These are phyloP conservation scores for Drosophila leonis DNA, from an alignment of 2,888 invertebrate species.

Conservation along the genomic window DNA sequence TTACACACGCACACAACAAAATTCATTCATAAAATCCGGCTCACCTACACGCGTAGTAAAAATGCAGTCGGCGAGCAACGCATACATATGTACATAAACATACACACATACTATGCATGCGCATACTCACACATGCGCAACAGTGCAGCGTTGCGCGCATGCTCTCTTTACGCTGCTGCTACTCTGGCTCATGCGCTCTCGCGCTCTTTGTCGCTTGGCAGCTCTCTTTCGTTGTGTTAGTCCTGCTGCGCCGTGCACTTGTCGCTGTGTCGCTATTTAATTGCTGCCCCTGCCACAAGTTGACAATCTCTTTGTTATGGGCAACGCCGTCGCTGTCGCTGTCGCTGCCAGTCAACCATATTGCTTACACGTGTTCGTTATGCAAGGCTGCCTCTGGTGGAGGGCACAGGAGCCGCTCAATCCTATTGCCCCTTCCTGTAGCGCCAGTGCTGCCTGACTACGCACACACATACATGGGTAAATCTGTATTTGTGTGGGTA, in stretches of 20 bases:
- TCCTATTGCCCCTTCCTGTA: conserved; percentile 68
- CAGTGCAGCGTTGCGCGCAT: conserved; percentile 52
- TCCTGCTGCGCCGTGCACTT: conserved; percentile 65
- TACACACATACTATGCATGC: not conserved
- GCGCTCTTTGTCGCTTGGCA: conserved; percentile 4
- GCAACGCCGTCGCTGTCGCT: conserved; percentile 21
- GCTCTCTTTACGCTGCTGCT: conserved; percentile 52
- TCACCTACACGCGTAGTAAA: conserved; percentile 81
- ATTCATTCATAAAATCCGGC: conserved; percentile 81
- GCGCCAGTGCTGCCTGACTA: conserved; percentile 32
- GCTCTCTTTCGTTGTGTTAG: conserved; percentile 55
- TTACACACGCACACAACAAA: conserved; percentile 62
- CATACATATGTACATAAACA: conserved; percentile 2
- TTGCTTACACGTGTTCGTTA: conserved; percentile 81
- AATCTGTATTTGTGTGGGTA: conserved; percentile 28
- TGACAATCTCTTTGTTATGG: conserved; percentile 64
- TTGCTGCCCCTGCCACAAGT: conserved; percentile 44
- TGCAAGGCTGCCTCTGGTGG: conserved; percentile 74
- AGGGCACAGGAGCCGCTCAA: conserved; percentile 47
- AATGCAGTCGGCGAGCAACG: conserved; percentile 60
- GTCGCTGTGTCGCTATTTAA: conserved; percentile 58
- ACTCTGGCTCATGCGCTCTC: conserved; percentile 12
- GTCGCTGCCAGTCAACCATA: conserved; percentile 68
- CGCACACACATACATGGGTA: conserved; percentile 8
- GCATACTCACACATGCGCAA: not conserved